These are phyloP conservation scores for Pachycephus smyrnensis DNA, from an alignment of 2,888 invertebrate genomes.

Conservation along the genomic window DNA sequence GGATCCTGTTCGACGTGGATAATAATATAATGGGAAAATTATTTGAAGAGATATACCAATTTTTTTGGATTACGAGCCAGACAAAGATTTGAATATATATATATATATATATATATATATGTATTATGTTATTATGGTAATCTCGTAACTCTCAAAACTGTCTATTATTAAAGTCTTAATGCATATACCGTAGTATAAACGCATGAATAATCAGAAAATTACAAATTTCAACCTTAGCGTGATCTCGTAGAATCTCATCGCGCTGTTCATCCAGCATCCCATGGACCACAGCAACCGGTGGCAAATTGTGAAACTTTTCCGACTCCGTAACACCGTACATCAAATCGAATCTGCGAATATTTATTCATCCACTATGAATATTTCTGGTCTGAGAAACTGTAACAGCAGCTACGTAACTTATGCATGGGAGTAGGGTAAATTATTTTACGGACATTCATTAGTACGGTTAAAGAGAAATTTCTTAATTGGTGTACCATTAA, in stretches of 20 bases:
- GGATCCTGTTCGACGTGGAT: no score
- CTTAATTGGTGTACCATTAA: neutral
- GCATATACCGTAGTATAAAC: neutral
- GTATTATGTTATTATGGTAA: neutral
- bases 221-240: conserved; percentile 68
- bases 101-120: no score
- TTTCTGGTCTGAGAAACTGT: neutral
- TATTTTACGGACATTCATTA: neutral
- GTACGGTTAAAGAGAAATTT: neutral
- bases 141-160: neutral
- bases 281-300: conserved; percentile 77
- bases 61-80: no score
- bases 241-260: conserved; percentile 81
- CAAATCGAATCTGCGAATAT: conserved; percentile 79
- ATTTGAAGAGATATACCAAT: no score
- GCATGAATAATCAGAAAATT: neutral
- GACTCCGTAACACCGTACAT: conserved; percentile 87
- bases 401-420: neutral
- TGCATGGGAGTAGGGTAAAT: neutral
- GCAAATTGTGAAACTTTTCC: conserved; percentile 83
- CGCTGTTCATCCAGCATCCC: conserved; percentile 82
- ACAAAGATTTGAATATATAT: no score
- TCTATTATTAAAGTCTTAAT: neutral
- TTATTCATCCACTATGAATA: neutral
- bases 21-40: no score